Evolutionary conservation across 2,888 invertebrate genomes (phyloP), one percentile per base, ranked within the genome.

Genomic region (Gastracanthus pulcherrimus): DNA sequence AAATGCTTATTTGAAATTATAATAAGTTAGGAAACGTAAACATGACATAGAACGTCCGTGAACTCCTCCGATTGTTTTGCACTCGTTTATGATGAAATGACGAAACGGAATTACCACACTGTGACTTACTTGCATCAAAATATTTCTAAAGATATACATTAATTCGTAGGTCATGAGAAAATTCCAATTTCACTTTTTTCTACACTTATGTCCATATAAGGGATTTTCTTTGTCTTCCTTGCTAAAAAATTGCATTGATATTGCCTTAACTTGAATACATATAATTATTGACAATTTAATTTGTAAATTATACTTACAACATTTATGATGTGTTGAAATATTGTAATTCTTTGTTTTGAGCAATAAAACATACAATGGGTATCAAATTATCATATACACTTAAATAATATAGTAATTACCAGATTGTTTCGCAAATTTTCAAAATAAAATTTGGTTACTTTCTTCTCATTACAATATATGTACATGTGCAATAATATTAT

Each of bases 11-110:
- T 81, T 81, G 62, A 60, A 77, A 81, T 76, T 72, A 13, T 67
- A 77, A 77, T 77, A 38, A 51, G 72, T 77, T 77, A 66, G 72
- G 64, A 74, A 81, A 74, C 74, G 81, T 81, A 78, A 78, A 78
- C 72, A 74, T 81, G 81, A 81, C 81, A 81, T 62, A 78, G 77
- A 74, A 78, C 74, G 81, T 78, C 81, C 81, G 66, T 78, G 77
- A 81, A 78, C 81, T 74, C 41, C 11, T 76, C 7, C 64, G 64
- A 77, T 74, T 77, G 69, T 74, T 74, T 71, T 72, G 71, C 69
- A 34, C 67, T 51, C 19, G 36, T 48, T 79, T 45, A 48, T 66
- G 72, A 80, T 23, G 80, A 75, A 80, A 80, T n/a, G 48, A 62
- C 16, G 45, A 19, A 19, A 3, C 7, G 11, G 1, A 66, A 58